Evolutionary conservation across 2,113 vertebrate genomes (phyloP).

Genomic region (Fulica atra): DNA sequence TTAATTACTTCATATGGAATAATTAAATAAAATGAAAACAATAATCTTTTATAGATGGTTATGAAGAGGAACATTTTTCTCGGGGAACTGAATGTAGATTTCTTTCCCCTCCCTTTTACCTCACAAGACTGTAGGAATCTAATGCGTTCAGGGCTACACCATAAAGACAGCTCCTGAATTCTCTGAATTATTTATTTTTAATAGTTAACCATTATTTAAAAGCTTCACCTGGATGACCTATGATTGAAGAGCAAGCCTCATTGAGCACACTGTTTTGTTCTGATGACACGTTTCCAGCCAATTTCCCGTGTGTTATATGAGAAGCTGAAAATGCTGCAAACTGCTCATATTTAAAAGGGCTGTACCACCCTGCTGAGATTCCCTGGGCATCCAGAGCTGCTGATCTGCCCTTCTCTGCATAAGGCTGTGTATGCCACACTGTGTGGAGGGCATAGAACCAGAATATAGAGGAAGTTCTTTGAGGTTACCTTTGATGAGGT

Average conservation of each 20-base stretch:
- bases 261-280: conserved; percentile 31
- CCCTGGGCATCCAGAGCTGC: background rate
- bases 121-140: background rate
- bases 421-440: background rate
- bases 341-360: background rate
- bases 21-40: conserved; percentile 77
- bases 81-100: background rate
- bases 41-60: conserved; percentile 75
- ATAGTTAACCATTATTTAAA: conserved; percentile 47
- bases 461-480: background rate
- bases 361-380: background rate
- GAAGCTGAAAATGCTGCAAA: background rate
- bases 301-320: conserved; percentile 18
- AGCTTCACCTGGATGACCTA: conserved; percentile 35
- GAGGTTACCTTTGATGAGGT: background rate
- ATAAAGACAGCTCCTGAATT: conserved; percentile 2
- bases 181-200: conserved; percentile 61
- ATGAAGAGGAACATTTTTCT: conserved; percentile 60
- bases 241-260: conserved; percentile 47
- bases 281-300: conserved; percentile 22
- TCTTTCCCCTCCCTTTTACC: background rate
- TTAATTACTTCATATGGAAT: conserved; percentile 75
- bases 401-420: background rate
- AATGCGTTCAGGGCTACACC: background rate
- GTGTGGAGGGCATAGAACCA: background rate